Conservation (phyloP, 2,888 invertebrate genomes). For the Cheilosia scutellata region DNA sequence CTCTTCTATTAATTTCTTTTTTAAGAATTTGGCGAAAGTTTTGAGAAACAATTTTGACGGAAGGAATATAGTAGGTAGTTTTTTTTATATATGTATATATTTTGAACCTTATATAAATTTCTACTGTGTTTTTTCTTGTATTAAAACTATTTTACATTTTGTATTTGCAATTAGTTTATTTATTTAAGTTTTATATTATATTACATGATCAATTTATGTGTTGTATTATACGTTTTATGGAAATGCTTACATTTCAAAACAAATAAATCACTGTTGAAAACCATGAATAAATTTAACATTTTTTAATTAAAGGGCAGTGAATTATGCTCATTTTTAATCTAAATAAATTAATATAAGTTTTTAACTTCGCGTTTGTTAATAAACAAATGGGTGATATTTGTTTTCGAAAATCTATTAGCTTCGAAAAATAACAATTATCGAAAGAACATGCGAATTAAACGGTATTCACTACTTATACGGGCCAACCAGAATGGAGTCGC, state of each 20-base stretch:
- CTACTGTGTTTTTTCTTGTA: slow-evolving; percentile 9
- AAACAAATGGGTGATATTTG: too few relatives aligned
- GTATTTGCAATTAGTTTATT: slow-evolving; percentile 9
- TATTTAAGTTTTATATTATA: slow-evolving; percentile 40
- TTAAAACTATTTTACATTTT: slow-evolving; percentile 40
- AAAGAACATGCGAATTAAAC: too few relatives aligned
- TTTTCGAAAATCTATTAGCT: too few relatives aligned
- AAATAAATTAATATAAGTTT: too few relatives aligned
- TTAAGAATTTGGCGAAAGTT: slow-evolving; percentile 54
- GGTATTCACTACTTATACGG: too few relatives aligned
- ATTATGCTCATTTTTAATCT: too few relatives aligned
- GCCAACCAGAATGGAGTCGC: too few relatives aligned
- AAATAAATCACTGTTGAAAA: slow-evolving; percentile 30
- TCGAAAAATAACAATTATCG: too few relatives aligned
- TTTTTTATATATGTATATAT: slow-evolving; percentile 8
- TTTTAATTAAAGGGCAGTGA: slow-evolving; percentile 54
- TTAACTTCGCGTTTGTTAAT: too few relatives aligned
- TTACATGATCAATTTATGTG: slow-evolving; percentile 43
- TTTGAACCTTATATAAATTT: slow-evolving; percentile 15
- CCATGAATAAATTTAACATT: slow-evolving; percentile 35
- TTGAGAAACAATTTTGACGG: slow-evolving; percentile 43
- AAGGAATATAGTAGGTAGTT: slow-evolving; percentile 33
- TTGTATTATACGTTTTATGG: slow-evolving; percentile 10
- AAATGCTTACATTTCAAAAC: slow-evolving; percentile 4
- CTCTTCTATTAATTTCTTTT: slow-evolving; percentile 7